A percentile compares a stretch with the other conserved stretches of the same genome.
Evolutionary conservation across 2,113 vertebrate genomes (phyloP).

Genomic region (Cryptoleucopteryx plumbea): DNA sequence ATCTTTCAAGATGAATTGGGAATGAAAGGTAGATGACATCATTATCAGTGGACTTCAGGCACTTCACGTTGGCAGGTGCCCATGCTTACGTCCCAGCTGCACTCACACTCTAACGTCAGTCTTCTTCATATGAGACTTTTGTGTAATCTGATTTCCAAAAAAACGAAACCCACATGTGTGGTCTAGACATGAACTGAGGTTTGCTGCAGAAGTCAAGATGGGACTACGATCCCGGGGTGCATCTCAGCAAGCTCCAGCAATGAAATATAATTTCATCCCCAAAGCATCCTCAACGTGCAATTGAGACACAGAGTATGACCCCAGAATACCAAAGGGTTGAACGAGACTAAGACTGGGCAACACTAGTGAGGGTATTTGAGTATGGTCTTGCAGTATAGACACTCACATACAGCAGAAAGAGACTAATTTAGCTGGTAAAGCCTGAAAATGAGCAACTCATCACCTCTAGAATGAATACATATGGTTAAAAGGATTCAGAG

Average conservation of each 20-base stretch:
- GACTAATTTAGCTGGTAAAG: neutral
- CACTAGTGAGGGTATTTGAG: neutral
- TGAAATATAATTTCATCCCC: neutral
- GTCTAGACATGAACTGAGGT: neutral
- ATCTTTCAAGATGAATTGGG: neutral
- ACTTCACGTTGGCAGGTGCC: neutral
- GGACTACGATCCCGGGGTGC: neutral
- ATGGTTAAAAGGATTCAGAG: neutral
- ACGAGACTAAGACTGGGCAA: neutral
- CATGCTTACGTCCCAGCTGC: neutral
- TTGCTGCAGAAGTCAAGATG: neutral
- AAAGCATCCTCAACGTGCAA: neutral
- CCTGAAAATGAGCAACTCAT: neutral
- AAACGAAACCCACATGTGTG: neutral
- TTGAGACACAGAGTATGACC: neutral
- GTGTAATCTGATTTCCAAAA: neutral
- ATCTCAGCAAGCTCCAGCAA: neutral
- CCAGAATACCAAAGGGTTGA: neutral
- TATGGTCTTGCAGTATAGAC: neutral
- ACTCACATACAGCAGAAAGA: neutral
- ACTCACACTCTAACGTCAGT: rapidly evolving
- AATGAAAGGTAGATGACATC: neutral
- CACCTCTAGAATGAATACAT: neutral
- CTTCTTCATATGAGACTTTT: neutral
- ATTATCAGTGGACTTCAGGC: neutral